Percentiles rank a stretch among this genome's conserved stretches.
Evolutionary conservation across 2,797 vertebrate genomes (phyloP).

Genomic region (Sebastes aleutianus): DNA sequence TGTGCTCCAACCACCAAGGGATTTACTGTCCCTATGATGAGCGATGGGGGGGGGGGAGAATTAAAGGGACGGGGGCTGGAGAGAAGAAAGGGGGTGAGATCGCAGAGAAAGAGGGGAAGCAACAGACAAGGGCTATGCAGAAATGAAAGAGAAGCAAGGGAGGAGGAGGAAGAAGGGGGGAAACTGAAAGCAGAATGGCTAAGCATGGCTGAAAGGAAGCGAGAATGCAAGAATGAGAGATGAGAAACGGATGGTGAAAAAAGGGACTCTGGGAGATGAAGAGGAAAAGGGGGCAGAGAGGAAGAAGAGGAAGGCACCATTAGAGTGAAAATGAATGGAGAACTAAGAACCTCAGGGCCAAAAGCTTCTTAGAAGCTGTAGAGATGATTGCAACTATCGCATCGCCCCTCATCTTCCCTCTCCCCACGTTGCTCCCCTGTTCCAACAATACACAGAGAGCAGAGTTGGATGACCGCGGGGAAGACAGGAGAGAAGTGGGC

Average conservation of each 20-base stretch:
- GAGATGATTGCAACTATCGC: slow-evolving; percentile 62
- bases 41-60: slow-evolving; percentile 48
- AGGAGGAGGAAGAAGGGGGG: slow-evolving; percentile 35
- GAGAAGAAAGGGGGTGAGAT: slow-evolving; percentile 62
- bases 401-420: slow-evolving; percentile 36
- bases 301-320: slow-evolving; percentile 58
- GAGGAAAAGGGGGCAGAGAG: slow-evolving; percentile 33
- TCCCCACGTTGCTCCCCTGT: slow-evolving; percentile 33
- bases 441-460: slow-evolving; percentile 48
- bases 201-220: slow-evolving; percentile 70
- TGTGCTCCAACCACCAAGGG: slow-evolving; percentile 69
- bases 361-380: slow-evolving; percentile 63
- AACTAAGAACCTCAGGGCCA: slow-evolving; percentile 65
- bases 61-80: slow-evolving; percentile 56
- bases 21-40: slow-evolving; percentile 75
- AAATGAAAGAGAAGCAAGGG: slow-evolving; percentile 62
- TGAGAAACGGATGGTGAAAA: slow-evolving; percentile 55
- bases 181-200: slow-evolving; percentile 65
- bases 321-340: slow-evolving; percentile 64
- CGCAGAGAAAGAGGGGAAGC: slow-evolving; percentile 56
- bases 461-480: slow-evolving; percentile 41
- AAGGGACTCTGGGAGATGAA: slow-evolving; percentile 52
- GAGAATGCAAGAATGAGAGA: slow-evolving; percentile 52
- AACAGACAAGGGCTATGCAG: slow-evolving; percentile 52
- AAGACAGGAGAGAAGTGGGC: slow-evolving; percentile 49